Evolutionary conservation across 1,140 invertebrate species (phyloP).

Genomic region (Pectinophora gossypiella): DNA sequence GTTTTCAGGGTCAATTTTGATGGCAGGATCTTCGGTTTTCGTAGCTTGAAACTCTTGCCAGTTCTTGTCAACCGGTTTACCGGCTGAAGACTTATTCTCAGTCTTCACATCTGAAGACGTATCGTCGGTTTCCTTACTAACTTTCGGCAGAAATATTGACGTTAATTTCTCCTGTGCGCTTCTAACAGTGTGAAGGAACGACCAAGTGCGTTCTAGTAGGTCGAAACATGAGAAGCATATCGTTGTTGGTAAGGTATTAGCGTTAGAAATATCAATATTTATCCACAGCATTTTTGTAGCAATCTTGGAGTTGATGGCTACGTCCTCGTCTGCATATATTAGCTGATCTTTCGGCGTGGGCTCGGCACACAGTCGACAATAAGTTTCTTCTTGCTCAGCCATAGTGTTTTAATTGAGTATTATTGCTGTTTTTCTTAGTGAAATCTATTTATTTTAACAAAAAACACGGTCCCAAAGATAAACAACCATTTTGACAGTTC

Average conservation of each 20-base stretch:
- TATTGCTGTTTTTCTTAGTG: not conserved
- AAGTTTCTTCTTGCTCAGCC: conserved; percentile 39
- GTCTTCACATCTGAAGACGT: not conserved
- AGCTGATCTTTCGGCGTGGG: conserved; percentile 41
- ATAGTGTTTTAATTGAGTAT: conserved; percentile 19
- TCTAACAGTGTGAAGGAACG: conserved; percentile 50
- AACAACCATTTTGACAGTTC: not conserved
- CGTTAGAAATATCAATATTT: conserved; percentile 52
- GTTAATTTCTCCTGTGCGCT: conserved; percentile 49
- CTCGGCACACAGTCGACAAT: conserved; percentile 62
- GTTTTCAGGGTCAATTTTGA: conserved; percentile 2
- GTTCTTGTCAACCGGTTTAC: conserved; percentile 45
- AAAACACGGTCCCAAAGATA: not conserved
- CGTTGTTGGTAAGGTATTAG: conserved; percentile 37
- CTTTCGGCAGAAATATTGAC: conserved; percentile 34
- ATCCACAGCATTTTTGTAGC: conserved; percentile 58
- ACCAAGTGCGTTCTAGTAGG: conserved; percentile 56
- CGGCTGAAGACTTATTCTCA: conserved; percentile 13
- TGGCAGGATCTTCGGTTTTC: conserved; percentile 30
- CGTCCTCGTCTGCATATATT: conserved; percentile 44
- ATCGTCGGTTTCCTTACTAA: conserved; percentile 11
- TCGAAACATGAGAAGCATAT: conserved; percentile 67
- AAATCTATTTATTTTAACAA: not conserved
- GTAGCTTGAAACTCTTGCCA: conserved; percentile 48
- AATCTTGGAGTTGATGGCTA: conserved; percentile 51